A percentile compares a stretch with the other conserved stretches of the same genome.
Evolutionary conservation across 2,113 vertebrate species (phyloP).

Genomic region (Sinocyclocheilus rhinocerous): DNA sequence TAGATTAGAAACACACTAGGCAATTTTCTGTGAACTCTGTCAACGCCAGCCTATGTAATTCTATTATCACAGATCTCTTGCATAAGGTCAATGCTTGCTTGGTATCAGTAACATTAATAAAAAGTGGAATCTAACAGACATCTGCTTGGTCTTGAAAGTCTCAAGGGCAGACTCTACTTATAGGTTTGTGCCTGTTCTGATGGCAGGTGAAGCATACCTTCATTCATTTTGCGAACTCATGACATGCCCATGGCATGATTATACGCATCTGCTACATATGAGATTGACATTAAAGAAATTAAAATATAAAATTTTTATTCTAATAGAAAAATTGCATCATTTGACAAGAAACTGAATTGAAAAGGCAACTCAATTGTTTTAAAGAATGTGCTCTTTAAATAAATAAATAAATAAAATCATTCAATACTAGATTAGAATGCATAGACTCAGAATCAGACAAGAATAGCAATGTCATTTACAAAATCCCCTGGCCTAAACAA

Average conservation of each 20-base stretch:
- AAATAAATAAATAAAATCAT: neutral
- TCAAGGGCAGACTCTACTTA: conserved; percentile 31
- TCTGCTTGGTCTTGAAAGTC: conserved; percentile 53
- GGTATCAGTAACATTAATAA: conserved; percentile 25
- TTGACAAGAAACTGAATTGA: neutral
- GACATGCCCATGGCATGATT: neutral
- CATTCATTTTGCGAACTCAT: neutral
- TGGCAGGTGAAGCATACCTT: conserved; percentile 45
- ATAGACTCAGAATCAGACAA: neutral
- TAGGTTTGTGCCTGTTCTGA: conserved; percentile 33
- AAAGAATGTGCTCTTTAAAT: neutral
- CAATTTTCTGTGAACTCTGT: neutral
- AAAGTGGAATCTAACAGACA: conserved; percentile 45
- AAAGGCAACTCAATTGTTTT: neutral
- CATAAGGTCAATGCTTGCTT: conserved; percentile 2
- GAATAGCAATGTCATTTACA: neutral
- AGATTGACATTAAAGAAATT: neutral
- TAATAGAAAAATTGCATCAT: neutral
- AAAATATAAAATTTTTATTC: neutral
- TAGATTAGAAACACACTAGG: neutral
- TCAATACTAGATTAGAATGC: neutral
- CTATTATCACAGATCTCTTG: neutral
- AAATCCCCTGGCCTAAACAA: neutral
- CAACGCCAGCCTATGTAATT: neutral
- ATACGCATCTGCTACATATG: neutral